These are phyloP conservation scores for Drosophila novamexicana DNA, from an alignment of 1,140 invertebrate species.

Conservation along the genomic window DNA sequence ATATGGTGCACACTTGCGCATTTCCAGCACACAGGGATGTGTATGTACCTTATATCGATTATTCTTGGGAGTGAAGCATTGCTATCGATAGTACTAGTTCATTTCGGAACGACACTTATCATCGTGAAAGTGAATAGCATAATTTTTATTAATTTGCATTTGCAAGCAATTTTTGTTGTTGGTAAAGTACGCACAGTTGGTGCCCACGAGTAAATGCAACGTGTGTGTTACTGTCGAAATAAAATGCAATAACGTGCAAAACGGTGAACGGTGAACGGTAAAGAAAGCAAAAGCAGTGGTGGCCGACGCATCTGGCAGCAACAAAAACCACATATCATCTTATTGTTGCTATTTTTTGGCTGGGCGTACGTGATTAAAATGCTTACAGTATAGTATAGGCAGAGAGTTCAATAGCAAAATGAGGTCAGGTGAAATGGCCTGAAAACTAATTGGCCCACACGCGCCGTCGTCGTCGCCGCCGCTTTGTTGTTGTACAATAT, in stretches of 20 bases:
- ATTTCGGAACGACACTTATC: conserved; percentile 15
- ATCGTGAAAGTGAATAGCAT: conserved; percentile 48
- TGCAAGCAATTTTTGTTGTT: conserved; percentile 9
- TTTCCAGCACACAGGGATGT: background rate
- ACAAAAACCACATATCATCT: conserved; percentile 30
- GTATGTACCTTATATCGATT: background rate
- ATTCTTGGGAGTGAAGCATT: background rate
- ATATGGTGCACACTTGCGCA: background rate
- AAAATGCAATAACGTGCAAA: background rate
- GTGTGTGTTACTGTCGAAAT: background rate
- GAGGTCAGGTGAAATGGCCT: conserved; percentile 52
- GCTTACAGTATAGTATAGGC: conserved; percentile 36
- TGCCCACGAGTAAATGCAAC: background rate
- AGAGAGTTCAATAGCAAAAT: conserved; percentile 40
- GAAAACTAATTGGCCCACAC: conserved; percentile 31
- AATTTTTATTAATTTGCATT: conserved; percentile 47
- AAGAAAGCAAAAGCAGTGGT: conserved; percentile 16
- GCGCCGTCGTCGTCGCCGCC: background rate
- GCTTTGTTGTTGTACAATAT: conserved; percentile 30
- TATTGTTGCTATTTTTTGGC: conserved; percentile 64
- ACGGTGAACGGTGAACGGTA: background rate
- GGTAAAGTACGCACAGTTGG: conserved; percentile 6
- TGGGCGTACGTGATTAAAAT: conserved; percentile 81
- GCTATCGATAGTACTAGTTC: conserved; percentile 41
- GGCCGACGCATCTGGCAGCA: conserved; percentile 29